These are phyloP conservation scores for Galendromus occidentalis DNA, from an alignment of 1,140 invertebrate species.

Conservation along the genomic window DNA sequence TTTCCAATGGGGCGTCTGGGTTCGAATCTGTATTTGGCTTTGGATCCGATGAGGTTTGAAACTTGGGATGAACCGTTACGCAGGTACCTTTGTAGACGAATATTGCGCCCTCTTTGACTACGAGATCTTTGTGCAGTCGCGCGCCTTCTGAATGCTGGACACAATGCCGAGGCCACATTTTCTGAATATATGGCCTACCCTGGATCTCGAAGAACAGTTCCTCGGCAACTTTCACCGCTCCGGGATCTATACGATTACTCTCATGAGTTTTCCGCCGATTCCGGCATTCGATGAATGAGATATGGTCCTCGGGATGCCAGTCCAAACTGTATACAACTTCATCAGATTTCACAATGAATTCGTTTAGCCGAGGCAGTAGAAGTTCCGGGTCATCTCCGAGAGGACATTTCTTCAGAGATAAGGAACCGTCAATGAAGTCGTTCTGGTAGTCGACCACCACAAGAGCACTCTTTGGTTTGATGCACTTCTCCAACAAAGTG, in stretches of 20 bases:
- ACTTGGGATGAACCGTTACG: not conserved
- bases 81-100: conserved; percentile 18
- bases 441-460: conserved; percentile 93
- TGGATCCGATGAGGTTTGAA: not conserved
- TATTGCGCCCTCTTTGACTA: conserved; percentile 33
- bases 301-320: conserved; percentile 91
- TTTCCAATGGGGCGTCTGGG: too few species aligned
- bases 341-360: conserved; percentile 66
- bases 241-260: conserved; percentile 36
- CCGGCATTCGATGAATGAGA: conserved; percentile 87
- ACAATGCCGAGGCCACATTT: conserved; percentile 83
- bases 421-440: conserved; percentile 84
- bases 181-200: conserved; percentile 49
- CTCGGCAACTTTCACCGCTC: conserved; percentile 62
- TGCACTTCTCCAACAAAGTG: not conserved
- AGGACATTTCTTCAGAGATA: conserved; percentile 76
- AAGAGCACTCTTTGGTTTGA: conserved; percentile 67
- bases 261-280: conserved; percentile 42
- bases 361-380: conserved; percentile 77
- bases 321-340: conserved; percentile 84
- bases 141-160: conserved; percentile 86
- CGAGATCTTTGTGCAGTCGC: conserved; percentile 72
- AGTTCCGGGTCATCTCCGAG: conserved; percentile 72
- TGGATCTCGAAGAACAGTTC: conserved; percentile 72
- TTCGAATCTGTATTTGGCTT: not conserved